Evolutionary conservation across 2,113 vertebrate species (phyloP), one percentile per base, ranked within the genome.

Genomic region (Myocastor coypus): DNA sequence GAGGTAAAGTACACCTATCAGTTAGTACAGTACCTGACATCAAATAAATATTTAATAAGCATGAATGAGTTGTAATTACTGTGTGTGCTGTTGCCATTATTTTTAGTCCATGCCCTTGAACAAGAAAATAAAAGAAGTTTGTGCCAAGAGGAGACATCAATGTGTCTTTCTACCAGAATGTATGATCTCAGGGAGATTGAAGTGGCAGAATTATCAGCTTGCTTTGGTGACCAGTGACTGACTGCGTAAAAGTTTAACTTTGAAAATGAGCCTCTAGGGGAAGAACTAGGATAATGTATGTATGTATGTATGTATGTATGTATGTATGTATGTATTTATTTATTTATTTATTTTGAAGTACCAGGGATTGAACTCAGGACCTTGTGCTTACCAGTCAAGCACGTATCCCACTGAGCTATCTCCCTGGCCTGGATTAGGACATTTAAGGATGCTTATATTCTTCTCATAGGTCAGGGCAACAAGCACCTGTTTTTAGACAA

Each of bases 211-310:
- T 91, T 57, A 89, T 20, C 17, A 63, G 4, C 87, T 96, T 30
- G 52, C 40, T 96, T 93, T 46, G 42, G n/a, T 77, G 26, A 26
- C 42, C 34, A n/a, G 63, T 64, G 22, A 75, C 61, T 42, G 46
- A 46, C 32, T 82, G 66, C 28, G 28, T 61, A 42, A 87, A 22
- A 94, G 14, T 28, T 85, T 96, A 30, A 91, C 66, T 71, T 96
- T 91, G 50, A 50, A 83, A 94, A 81, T 22, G 16, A n/a, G 17
- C 4, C 55, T 83, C 77, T 1, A 5, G n/a, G 30, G 50, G 2
- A 1, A 30, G 11, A 91, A 80, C 30, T 57, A 24, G n/a, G 37
- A 77, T 89, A 63, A 87, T 12, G 46, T n/a, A n/a, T n/a, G n/a
- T n/a, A n/a, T n/a, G n/a, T n/a, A n/a, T n/a, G 8, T 46, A 46